Evolutionary conservation across 2,888 invertebrate species (phyloP), one percentile per base, ranked within the genome.

Genomic region (Linnaemya vulpina): DNA sequence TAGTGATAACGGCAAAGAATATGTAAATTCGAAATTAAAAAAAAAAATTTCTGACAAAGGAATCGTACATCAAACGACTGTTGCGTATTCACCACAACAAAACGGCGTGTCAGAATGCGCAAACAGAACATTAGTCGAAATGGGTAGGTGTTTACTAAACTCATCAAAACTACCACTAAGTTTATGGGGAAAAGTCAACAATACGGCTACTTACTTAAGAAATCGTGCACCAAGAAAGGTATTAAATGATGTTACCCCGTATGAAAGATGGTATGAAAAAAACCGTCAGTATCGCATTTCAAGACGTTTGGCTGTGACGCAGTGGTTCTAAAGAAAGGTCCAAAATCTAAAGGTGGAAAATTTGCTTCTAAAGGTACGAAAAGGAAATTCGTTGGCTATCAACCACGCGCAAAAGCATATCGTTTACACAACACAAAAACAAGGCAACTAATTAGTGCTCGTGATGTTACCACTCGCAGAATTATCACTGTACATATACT

Each of bases 71-170:
- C 51, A 68, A 17, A 46, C n/a, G 8, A 65, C 65, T 3, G 65
- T 46, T 46, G 25, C 13, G 3, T 46, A 65, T 15, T 65, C 46
- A 1, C 65, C 65, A 3, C 65, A 65, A 46, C 65, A 65, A 25
- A 65, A 65, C n/a, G 46, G 43, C n/a, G 65, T 65, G 3, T 15
- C 65, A 9, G 65, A 65, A 10, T 9, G 65, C 7, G 43, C 46
- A 10, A 65, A 65, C 15, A 43, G 65, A 65, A 65, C 65, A 0
- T 25, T 62, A 1, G 60, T 62, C 1, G 60, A 62, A 38, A 62
- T 62, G 60, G 58, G n/a, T 35, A 15, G 58, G n/a, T 58, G 84
- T 58, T 35, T 58, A n/a, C 35, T 58, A 35, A 25, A 55, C 30
- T 55, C 55, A 5, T 55, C 55, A 3, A 15, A 25, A 15, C 7